phyloP scores from a whole-genome alignment of 1,140 invertebrate species.

The Atta texana region DNA sequence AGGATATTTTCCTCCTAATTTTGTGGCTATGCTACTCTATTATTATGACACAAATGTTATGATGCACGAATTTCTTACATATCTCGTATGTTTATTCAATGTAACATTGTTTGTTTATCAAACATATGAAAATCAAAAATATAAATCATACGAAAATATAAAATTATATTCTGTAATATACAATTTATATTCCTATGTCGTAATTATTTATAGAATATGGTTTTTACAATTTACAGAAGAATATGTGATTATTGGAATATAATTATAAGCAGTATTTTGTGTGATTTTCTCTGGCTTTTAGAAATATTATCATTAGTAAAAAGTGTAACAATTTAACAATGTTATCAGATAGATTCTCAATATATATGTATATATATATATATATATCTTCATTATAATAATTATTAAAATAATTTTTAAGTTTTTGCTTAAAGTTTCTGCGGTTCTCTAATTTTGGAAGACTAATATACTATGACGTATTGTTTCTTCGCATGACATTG shows the following conservation, averaged over 20 bases:
- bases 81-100: constrained; percentile 21
- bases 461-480: not conserved
- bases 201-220: constrained; percentile 13
- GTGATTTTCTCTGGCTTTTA: not conserved
- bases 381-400: not conserved
- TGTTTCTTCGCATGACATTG: constrained; percentile 19
- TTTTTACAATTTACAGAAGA: not conserved
- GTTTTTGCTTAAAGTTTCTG: not conserved
- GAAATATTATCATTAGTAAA: not conserved
- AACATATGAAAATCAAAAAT: not conserved
- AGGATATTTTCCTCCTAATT: constrained; percentile 74
- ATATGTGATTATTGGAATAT: not conserved
- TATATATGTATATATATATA: not conserved
- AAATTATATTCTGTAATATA: not conserved
- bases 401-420: not conserved
- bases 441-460: not conserved
- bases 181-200: constrained; percentile 11
- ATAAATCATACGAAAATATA: not conserved
- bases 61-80: not conserved
- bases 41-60: constrained; percentile 26
- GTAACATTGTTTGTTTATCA: not conserved
- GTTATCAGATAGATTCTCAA: not conserved
- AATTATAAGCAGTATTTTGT: not conserved
- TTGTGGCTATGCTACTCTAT: constrained; percentile 30
- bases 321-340: not conserved